phyloP scores from a whole-genome alignment of 2,888 invertebrate species.

The Saturnia pavonia region DNA sequence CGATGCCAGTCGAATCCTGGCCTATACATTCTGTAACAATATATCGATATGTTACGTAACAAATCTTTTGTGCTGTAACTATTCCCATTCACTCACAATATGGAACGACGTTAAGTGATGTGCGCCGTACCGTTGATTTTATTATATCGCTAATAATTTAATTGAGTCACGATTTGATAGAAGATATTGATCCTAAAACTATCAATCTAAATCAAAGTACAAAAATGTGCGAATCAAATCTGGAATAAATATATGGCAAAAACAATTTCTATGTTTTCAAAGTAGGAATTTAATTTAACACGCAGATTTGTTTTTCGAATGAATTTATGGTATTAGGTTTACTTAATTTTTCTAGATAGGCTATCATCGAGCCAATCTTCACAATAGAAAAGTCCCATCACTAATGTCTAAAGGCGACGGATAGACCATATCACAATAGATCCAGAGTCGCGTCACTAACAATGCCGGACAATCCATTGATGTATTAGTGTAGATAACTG shows the following conservation, averaged over 20 bases:
- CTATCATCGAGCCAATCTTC: not conserved
- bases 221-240: not conserved
- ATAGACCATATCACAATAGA: slow-evolving; percentile 54
- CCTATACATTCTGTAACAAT: slow-evolving; percentile 60
- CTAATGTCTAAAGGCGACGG: slow-evolving; percentile 25
- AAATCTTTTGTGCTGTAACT: slow-evolving; percentile 65
- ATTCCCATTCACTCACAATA: slow-evolving; percentile 55
- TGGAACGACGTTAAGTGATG: slow-evolving; percentile 47
- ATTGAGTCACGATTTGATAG: not conserved
- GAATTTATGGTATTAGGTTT: not conserved
- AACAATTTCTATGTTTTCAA: not conserved
- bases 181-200: not conserved
- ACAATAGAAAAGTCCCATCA: slow-evolving; percentile 22
- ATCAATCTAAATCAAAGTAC: not conserved
- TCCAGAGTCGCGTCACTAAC: slow-evolving; percentile 66
- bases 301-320: not conserved
- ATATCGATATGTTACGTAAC: slow-evolving; percentile 64
- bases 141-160: slow-evolving; percentile 31
- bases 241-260: not conserved
- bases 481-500: slow-evolving; percentile 75
- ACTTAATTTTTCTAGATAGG: not conserved
- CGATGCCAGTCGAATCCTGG: slow-evolving; percentile 51
- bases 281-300: not conserved
- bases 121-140: slow-evolving; percentile 9
- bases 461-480: slow-evolving; percentile 77